Conservation (phyloP, 2,888 invertebrate species). For the Sycophila texana region DNA sequence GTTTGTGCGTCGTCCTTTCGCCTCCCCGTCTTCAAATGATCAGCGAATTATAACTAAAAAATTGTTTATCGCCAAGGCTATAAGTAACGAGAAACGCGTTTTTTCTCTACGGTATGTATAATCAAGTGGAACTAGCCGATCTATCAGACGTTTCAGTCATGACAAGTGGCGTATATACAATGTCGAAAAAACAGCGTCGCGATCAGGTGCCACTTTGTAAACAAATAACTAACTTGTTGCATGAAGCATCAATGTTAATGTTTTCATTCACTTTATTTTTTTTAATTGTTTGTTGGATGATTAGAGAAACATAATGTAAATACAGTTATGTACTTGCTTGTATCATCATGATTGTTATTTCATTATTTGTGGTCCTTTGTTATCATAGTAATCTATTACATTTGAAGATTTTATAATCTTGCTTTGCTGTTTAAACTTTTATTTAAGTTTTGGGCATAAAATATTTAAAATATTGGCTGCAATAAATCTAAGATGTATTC, state of each 20-base stretch:
- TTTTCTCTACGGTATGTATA: slow-evolving; percentile 28
- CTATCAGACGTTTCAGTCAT: slow-evolving; percentile 2
- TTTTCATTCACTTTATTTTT: not conserved
- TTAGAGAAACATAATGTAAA: too few species aligned
- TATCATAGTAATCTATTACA: too few species aligned
- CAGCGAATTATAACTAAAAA: not conserved
- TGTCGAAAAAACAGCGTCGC: too few species aligned
- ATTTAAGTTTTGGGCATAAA: too few species aligned
- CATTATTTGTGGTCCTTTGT: too few species aligned
- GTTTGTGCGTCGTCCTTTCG: slow-evolving; percentile 6
- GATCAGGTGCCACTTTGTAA: slow-evolving; percentile 18
- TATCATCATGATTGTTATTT: too few species aligned
- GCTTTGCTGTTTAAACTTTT: too few species aligned
- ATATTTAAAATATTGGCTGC: too few species aligned
- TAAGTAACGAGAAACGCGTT: not conserved
- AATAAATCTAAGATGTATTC: too few species aligned
- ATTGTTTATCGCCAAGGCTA: not conserved
- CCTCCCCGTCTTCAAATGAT: not conserved
- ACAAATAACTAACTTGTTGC: slow-evolving; percentile 24
- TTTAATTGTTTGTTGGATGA: not conserved
- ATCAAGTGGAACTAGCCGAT: not conserved
- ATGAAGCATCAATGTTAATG: not conserved
- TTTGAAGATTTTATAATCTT: too few species aligned
- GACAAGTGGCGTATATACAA: slow-evolving; percentile 3
- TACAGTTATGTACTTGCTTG: too few species aligned